Conservation (phyloP, 2,888 invertebrate genomes). For the Epinotia ramella region DNA sequence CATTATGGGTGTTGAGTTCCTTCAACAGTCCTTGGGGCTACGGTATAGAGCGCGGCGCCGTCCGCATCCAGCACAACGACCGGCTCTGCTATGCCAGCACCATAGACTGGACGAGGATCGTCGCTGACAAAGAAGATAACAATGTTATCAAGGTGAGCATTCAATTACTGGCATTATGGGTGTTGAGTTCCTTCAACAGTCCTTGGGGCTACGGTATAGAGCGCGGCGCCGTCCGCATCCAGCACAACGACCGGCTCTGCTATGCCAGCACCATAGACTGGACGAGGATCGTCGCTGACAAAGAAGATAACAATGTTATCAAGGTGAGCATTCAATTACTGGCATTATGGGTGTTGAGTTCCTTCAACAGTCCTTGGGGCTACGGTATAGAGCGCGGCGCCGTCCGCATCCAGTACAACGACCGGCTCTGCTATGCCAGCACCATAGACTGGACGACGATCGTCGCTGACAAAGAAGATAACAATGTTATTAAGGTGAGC, state of each 20-base stretch:
- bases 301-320: slow-evolving; percentile 79
- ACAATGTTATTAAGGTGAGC: slow-evolving; percentile 75
- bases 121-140: slow-evolving; percentile 84
- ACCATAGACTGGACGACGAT: slow-evolving; percentile 97
- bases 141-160: slow-evolving; percentile 71
- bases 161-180: background rate
- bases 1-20: no score
- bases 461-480: slow-evolving; percentile 85
- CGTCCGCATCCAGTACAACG: slow-evolving; percentile 96
- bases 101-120: slow-evolving; percentile 95
- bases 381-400: slow-evolving; percentile 93
- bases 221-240: slow-evolving; percentile 95
- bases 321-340: slow-evolving; percentile 60
- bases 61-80: slow-evolving; percentile 96
- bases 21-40: slow-evolving; percentile 91
- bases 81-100: slow-evolving; percentile 95
- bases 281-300: slow-evolving; percentile 89
- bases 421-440: slow-evolving; percentile 94
- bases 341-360: background rate
- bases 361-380: slow-evolving; percentile 89
- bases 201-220: slow-evolving; percentile 94
- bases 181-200: slow-evolving; percentile 73
- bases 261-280: slow-evolving; percentile 97
- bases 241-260: slow-evolving; percentile 96
- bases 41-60: slow-evolving; percentile 93